Evolutionary conservation across 1,140 invertebrate genomes (phyloP).

Genomic region (Periplaneta americana): DNA sequence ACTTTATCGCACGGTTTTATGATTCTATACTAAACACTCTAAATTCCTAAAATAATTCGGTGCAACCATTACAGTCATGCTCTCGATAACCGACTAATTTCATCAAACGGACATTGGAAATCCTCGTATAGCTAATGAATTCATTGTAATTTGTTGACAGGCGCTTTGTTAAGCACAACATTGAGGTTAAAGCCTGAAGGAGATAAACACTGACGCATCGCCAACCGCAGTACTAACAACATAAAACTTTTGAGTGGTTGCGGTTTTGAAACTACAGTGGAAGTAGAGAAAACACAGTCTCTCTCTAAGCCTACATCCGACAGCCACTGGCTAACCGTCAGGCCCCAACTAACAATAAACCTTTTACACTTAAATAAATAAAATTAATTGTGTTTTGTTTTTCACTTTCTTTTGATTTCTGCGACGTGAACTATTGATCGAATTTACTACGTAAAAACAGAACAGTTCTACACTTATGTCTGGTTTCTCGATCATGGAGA

Average conservation of each 20-base stretch:
- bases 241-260: neutral
- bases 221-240: neutral
- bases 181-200: neutral
- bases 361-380: neutral
- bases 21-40: neutral
- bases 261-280: neutral
- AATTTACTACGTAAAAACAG: too few species aligned
- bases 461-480: too few species aligned
- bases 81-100: neutral
- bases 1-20: too few species aligned
- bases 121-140: neutral
- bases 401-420: too few species aligned
- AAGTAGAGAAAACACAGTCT: neutral
- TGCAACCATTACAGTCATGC: neutral
- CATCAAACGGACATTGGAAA: neutral
- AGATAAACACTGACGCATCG: neutral
- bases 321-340: neutral
- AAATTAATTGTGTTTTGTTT: neutral
- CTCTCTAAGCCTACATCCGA: too few species aligned
- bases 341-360: neutral
- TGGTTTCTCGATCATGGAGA: too few species aligned
- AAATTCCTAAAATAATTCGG: neutral
- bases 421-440: too few species aligned
- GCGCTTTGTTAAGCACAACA: neutral
- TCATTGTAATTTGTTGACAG: neutral